Evolutionary conservation across 2,888 invertebrate genomes (phyloP).

Genomic region (Frankliniella fusca): DNA sequence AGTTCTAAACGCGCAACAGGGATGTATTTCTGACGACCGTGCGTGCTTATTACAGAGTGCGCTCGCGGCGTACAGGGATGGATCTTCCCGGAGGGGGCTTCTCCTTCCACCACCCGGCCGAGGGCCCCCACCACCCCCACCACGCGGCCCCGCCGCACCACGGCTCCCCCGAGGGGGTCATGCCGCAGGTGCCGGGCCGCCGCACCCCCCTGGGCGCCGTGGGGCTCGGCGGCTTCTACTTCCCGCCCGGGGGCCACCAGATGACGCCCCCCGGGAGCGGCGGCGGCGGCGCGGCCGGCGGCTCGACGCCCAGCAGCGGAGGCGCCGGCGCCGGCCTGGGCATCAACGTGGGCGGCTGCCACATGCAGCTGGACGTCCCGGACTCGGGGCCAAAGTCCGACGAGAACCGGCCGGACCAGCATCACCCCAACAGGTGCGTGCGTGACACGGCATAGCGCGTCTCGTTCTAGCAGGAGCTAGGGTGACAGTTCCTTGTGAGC

Average conservation of each 20-base stretch:
- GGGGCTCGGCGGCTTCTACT: conserved; percentile 82
- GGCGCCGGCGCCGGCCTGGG: background rate
- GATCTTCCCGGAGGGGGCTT: conserved; percentile 10
- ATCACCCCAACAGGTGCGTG: conserved; percentile 35
- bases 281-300: background rate
- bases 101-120: conserved; percentile 7
- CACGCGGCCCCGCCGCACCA: conserved; percentile 13
- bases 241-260: conserved; percentile 53
- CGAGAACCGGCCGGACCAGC: conserved; percentile 29
- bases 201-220: conserved; percentile 79
- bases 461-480: no score
- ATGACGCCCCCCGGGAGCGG: background rate
- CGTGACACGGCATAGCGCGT: no score
- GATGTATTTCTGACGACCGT: no score
- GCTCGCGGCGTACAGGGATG: background rate
- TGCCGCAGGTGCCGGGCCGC: conserved; percentile 53
- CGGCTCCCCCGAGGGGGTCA: conserved; percentile 11
- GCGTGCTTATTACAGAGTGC: background rate
- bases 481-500: no score
- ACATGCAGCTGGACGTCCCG: conserved; percentile 9
- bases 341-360: conserved; percentile 16
- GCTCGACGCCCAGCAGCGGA: background rate
- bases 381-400: conserved; percentile 13
- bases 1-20: no score
- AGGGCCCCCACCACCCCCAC: conserved; percentile 22